Base-by-base conservation (phyloP, 2,797 vertebrate genomes). In the Petrocephalus schoutedeni region DNA sequence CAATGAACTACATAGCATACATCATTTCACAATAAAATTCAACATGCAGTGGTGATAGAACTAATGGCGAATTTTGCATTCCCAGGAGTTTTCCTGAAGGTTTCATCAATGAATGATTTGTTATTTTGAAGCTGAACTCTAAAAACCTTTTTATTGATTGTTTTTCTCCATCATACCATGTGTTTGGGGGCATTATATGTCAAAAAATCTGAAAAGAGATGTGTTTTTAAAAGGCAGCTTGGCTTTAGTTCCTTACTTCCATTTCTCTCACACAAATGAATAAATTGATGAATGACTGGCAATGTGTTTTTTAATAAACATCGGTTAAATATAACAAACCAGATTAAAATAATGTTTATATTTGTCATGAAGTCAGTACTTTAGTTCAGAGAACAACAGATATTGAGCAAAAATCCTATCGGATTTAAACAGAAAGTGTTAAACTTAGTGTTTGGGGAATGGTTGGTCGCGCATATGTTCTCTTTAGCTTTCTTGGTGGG, bases 101-200 rank as follows among this genome's bases (percentile, higher is more conserved):
- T 57, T 87, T 82, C 5, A 86, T 80, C 53, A 58, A n/a, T 23
- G 56, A 77, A 49, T 82, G 64, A 77, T 54, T 59, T 80, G 59
- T 45, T 82, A 82, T 85, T 88, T 61, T 67, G 32, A 86, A 77
- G 64, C 10, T 12, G 12, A 45, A 51, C 8, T 59, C 21, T 36
- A 84, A 12, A 41, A 36, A 74, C 21, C 49, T 49, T 67, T 61
- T 23, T 74, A 19, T 56, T n/a, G 10, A 85, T 77, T 80, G 49
- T 67, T 86, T 74, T 64, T 57, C 10, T 32, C 4, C 23, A 12
- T 82, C 28, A 89, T 59, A 41, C 49, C 58, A 89, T 87, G 59
- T 64, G 59, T 64, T 83, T 45, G 51, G 74, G 4, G 74, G 51
- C 28, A 51, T 58, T 45, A 64, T 59, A 87, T 87, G 45, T 21